Evolutionary conservation across 2,113 vertebrate genomes (phyloP).

Genomic region (Lethenteron camtschaticum): DNA sequence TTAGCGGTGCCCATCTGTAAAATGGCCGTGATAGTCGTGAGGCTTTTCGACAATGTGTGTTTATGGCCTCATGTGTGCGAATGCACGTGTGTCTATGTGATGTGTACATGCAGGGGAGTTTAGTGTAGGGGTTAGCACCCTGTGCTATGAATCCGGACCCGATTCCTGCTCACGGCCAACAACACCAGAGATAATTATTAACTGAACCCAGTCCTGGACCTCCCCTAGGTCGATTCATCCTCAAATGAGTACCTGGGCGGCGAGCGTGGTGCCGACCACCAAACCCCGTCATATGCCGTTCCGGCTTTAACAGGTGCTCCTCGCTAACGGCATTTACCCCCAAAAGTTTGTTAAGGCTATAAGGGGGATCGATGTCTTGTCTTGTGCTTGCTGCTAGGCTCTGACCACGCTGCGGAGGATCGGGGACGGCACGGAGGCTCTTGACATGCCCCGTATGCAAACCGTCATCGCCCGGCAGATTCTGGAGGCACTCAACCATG

Average conservation of each 20-base stretch:
- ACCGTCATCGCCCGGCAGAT: constrained; percentile 3
- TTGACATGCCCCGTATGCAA: constrained; percentile 3
- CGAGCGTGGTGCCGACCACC: no score
- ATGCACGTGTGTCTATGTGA: neutral
- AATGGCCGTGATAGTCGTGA: neutral
- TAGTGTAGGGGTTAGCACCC: neutral
- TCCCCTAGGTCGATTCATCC: no score
- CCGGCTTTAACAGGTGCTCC: no score
- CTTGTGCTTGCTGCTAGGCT: neutral
- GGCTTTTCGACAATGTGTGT: neutral
- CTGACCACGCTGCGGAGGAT: neutral
- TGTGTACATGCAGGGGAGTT: neutral
- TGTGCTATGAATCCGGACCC: no score
- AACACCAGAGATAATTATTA: no score
- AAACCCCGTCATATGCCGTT: no score
- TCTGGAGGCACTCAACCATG: neutral
- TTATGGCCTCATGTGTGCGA: neutral
- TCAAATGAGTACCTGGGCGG: no score
- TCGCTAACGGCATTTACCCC: no score
- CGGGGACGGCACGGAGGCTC: neutral
- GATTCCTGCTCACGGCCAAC: no score
- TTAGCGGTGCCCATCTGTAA: no score
- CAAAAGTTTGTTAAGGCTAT: no score
- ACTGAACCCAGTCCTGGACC: no score
- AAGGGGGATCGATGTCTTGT: neutral